These are phyloP conservation scores for Allygus modestus DNA, from an alignment of 2,888 invertebrate genomes.

Conservation along the genomic window DNA sequence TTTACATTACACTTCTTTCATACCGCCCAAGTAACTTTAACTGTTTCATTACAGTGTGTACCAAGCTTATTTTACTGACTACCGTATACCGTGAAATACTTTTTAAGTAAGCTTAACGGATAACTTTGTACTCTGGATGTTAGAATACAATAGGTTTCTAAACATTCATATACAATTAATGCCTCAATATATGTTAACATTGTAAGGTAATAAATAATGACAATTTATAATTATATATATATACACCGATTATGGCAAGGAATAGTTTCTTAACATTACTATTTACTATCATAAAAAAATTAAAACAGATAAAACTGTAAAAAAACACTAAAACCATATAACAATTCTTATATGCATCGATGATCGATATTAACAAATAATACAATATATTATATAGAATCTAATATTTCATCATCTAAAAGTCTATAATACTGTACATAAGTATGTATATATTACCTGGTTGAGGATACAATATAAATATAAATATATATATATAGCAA, in stretches of 20 bases:
- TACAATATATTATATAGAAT: constrained; percentile 29
- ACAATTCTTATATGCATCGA: constrained; percentile 9
- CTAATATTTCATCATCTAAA: neutral
- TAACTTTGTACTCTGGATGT: neutral
- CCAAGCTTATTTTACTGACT: neutral
- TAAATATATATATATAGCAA: constrained; percentile 34
- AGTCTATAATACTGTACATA: constrained; percentile 51
- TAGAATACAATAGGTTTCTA: neutral
- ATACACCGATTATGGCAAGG: constrained; percentile 20
- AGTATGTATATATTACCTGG: constrained; percentile 27
- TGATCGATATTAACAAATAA: constrained; percentile 17
- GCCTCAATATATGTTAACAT: neutral
- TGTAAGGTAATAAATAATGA: neutral
- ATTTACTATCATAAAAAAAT: neutral
- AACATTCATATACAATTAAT: neutral
- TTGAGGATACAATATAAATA: neutral
- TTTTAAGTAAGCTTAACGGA: neutral
- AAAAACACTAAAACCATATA: constrained; percentile 28
- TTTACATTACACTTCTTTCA: no score
- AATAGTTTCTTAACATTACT: neutral
- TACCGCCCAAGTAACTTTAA: no score
- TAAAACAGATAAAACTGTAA: neutral
- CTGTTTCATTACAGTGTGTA: no score
- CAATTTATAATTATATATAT: neutral
- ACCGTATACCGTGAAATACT: neutral